Evolutionary conservation across 2,797 vertebrate genomes (phyloP), one percentile per base, ranked within the genome.

Genomic region (Cyprinodon diabolis): DNA sequence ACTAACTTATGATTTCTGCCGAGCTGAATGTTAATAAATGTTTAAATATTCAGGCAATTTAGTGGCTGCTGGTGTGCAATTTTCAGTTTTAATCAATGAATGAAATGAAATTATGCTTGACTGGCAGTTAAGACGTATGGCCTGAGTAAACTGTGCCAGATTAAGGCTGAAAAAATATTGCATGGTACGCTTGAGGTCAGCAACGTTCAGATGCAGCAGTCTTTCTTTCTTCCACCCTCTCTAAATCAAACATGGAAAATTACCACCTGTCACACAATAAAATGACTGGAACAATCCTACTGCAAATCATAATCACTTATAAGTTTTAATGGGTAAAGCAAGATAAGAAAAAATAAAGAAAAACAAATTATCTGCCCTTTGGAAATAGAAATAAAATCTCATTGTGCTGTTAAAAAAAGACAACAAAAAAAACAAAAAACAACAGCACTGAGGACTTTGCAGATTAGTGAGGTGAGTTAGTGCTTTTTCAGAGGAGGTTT

Each of bases 181-280:
- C 57, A 17, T 47, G 45, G 72, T 54, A 52, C 47, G 69, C 71
- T 68, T 43, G 52, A 71, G 54, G 47, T 77, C 57, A 56, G 75
- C n/a, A 57, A 47, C 75, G 54, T 57, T 76, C 51, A 66, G 62
- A 35, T 5, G 17, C 23, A 83, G 63, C 62, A 76, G 72, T 55
- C 68, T 74, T 35, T 49, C 19, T 55, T 48, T 56, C 13, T 56
- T 43, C 54, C 68, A 57, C 63, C 52, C 17, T 47, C 13, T 37
- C 51, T 40, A 35, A 80, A 60, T 66, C 51, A 78, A 55, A 48
- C 58, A 55, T 72, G 43, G 68, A 65, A 77, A 85, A 82, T 66
- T 23, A 84, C 69, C 76, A 83, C 68, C 74, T 85, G 82, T 78
- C 71, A 76, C 47, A 47, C 30, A 66, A 65, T 69, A 69, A 71